Evolutionary conservation across 1,140 invertebrate species (phyloP).

Genomic region (Drosophila kanapiae): DNA sequence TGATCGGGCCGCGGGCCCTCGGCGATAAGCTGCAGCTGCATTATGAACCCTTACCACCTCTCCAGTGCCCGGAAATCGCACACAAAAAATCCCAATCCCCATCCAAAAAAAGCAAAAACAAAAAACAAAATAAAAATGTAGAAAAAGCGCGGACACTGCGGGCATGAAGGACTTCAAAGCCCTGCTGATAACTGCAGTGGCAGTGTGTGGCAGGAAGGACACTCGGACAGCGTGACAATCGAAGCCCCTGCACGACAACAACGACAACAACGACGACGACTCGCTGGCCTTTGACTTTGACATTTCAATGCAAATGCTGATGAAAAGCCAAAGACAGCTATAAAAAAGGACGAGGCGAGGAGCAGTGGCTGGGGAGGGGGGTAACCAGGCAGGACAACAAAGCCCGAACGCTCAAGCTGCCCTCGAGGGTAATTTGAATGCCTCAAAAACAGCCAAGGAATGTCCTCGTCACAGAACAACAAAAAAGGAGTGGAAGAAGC

Average conservation of each 20-base stretch:
- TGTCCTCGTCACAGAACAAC: conserved; percentile 16
- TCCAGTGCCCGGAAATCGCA: no score
- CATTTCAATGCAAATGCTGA: conserved; percentile 82
- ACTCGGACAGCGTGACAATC: conserved; percentile 57
- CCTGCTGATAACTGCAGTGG: conserved; percentile 46
- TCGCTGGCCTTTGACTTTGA: conserved; percentile 61
- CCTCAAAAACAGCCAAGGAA: conserved; percentile 50
- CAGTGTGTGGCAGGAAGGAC: conserved; percentile 32
- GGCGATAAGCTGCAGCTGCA: conserved; percentile 79
- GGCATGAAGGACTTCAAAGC: conserved; percentile 54
- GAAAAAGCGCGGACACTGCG: conserved; percentile 53
- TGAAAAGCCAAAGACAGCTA: conserved; percentile 82
- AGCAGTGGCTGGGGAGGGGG: conserved; percentile 34
- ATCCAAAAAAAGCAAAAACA: conserved; percentile 9
- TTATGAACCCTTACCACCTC: neutral
- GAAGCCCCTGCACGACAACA: conserved; percentile 38
- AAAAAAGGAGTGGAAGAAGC: conserved; percentile 7
- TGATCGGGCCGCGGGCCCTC: conserved; percentile 64
- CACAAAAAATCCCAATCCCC: conserved; percentile 6
- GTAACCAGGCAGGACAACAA: conserved; percentile 60
- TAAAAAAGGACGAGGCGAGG: conserved; percentile 38
- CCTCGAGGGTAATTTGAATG: conserved; percentile 74
- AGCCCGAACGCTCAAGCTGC: conserved; percentile 61
- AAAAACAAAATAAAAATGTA: conserved; percentile 8
- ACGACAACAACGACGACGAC: no score